These are phyloP conservation scores for Cricetomys ansorgei DNA, from an alignment of 2,113 vertebrate species.

Conservation along the genomic window DNA sequence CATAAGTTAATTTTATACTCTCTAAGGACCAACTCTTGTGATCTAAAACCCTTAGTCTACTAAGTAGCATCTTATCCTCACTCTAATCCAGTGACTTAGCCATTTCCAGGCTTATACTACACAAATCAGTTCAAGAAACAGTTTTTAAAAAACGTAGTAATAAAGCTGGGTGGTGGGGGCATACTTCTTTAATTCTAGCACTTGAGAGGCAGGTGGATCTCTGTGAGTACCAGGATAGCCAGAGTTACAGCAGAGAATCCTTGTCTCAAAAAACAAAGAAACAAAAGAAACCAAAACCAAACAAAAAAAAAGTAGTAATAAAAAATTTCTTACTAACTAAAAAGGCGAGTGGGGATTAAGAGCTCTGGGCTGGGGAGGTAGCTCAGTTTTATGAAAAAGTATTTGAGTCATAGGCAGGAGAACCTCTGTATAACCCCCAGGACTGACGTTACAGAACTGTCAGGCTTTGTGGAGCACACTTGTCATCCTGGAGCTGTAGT, in stretches of 20 bases:
- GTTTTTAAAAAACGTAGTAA: constrained; percentile 5
- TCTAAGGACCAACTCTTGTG: background rate
- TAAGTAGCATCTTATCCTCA: background rate
- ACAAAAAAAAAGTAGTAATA: constrained; percentile 37
- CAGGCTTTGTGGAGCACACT: background rate
- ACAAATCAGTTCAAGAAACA: constrained; percentile 1
- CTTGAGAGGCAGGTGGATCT: no score
- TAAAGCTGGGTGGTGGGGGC: no score
- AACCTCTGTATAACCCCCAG: background rate
- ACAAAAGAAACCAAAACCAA: no score
- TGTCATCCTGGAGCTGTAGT: background rate
- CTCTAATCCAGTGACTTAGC: background rate
- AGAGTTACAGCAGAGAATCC: no score
- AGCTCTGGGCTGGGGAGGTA: background rate
- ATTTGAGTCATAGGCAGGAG: background rate
- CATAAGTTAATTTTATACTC: constrained; percentile 25
- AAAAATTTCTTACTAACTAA: background rate
- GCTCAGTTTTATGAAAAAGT: background rate
- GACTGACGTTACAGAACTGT: background rate
- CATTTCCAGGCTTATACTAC: background rate
- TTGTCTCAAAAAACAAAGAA: no score
- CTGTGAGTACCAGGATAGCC: no score
- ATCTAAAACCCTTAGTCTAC: background rate
- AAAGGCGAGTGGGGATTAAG: background rate
- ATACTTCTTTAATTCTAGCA: no score